Conservation (phyloP, 1,140 invertebrate species). For the Archivesica marissinica region DNA sequence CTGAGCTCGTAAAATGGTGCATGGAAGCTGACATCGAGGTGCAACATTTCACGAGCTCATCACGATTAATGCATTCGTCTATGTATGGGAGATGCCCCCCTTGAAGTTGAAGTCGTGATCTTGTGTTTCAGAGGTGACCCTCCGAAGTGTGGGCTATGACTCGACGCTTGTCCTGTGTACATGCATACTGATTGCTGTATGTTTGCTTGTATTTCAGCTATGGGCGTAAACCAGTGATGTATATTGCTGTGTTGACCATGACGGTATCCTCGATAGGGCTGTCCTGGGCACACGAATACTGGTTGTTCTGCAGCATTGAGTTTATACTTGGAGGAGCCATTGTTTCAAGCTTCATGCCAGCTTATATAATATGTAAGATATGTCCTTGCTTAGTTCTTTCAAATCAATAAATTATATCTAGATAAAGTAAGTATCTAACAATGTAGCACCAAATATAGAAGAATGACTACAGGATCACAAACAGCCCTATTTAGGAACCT, state of each 20-base stretch:
- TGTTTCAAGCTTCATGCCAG: slow-evolving; percentile 64
- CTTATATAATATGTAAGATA: slow-evolving; percentile 67
- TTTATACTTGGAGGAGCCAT: slow-evolving; percentile 64
- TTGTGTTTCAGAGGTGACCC: neutral
- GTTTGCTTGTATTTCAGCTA: slow-evolving; percentile 37
- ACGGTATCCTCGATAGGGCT: slow-evolving; percentile 39
- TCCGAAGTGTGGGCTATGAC: neutral
- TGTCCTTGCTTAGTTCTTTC: neutral
- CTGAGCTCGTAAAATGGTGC: neutral
- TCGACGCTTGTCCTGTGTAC: neutral
- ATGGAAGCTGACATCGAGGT: neutral
- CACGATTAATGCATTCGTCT: neutral
- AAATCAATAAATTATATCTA: too few species aligned
- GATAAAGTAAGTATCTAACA: neutral
- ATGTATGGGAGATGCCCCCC: neutral
- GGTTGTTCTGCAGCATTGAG: slow-evolving; percentile 61
- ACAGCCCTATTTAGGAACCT: too few species aligned
- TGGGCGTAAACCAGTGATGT: slow-evolving; percentile 64
- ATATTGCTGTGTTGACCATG: slow-evolving; percentile 60
- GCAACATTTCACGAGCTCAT: neutral
- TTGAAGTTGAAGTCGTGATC: neutral
- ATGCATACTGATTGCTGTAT: neutral
- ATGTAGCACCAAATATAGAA: too few species aligned
- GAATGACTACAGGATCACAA: too few species aligned
- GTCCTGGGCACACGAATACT: slow-evolving; percentile 57